A percentile compares a stretch with the other conserved stretches of the same genome.
Evolutionary conservation across 2,797 vertebrate species (phyloP).

Genomic region (Eleutherodactylus coqui): DNA sequence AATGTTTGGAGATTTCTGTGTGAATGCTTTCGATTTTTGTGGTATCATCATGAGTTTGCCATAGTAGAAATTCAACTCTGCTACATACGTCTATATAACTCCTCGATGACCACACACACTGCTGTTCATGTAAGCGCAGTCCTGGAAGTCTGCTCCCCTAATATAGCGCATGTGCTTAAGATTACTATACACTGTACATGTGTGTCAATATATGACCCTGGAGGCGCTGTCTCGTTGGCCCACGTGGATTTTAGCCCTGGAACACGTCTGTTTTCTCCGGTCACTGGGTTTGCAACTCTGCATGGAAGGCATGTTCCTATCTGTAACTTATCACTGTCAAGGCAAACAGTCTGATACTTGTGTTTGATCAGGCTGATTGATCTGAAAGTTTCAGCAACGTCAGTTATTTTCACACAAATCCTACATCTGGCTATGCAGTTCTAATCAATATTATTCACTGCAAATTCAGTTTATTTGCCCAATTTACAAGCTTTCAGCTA

Average conservation of each 20-base stretch:
- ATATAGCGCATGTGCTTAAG: not conserved
- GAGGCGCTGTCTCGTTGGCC: not conserved
- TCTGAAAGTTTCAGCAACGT: not conserved
- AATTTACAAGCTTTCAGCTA: too few species aligned
- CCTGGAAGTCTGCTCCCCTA: not conserved
- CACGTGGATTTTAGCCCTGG: not conserved
- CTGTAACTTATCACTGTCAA: conserved; percentile 24
- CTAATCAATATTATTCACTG: too few species aligned
- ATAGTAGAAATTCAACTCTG: not conserved
- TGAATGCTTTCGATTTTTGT: too few species aligned
- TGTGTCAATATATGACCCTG: too few species aligned
- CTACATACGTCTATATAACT: not conserved
- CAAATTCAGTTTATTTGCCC: too few species aligned
- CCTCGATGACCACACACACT: not conserved
- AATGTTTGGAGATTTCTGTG: too few species aligned
- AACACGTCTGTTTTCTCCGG: not conserved
- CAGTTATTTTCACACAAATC: not conserved
- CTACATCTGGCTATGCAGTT: not conserved
- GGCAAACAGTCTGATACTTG: not conserved
- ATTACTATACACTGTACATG: not conserved
- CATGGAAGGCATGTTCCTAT: conserved; percentile 17
- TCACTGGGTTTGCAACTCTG: conserved; percentile 1
- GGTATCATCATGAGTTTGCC: not conserved
- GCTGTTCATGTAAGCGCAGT: not conserved
- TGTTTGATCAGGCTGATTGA: not conserved